phyloP scores from a whole-genome alignment of 1,140 invertebrate genomes.

The Zaprionus camerounensis region DNA sequence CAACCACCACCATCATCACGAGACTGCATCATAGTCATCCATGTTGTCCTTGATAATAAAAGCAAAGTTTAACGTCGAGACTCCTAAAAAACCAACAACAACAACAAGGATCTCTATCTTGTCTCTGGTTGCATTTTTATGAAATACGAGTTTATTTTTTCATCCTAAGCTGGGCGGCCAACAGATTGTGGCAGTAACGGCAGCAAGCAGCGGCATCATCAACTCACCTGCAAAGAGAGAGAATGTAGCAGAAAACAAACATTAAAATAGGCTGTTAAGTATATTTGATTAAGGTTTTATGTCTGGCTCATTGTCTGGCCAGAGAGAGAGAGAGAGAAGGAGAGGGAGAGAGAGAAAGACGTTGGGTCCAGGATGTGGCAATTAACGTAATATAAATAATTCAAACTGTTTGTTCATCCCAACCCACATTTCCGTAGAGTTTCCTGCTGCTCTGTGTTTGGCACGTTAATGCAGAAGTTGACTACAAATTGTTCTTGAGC shows the following conservation, averaged over 20 bases:
- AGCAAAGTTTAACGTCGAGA: constrained; percentile 55
- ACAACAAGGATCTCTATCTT: constrained; percentile 14
- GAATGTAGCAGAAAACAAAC: constrained; percentile 62
- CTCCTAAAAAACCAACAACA: constrained; percentile 24
- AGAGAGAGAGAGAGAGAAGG: background rate
- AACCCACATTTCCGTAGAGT: background rate
- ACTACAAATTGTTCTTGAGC: constrained; percentile 16
- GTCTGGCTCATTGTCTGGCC: constrained; percentile 58
- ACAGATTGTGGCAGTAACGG: constrained; percentile 40
- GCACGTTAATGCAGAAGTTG: constrained; percentile 18
- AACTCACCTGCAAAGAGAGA: constrained; percentile 73
- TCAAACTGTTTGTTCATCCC: constrained; percentile 43
- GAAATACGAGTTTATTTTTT: constrained; percentile 48
- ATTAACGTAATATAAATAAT: constrained; percentile 67
- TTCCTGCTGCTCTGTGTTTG: background rate
- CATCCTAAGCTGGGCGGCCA: constrained; percentile 33
- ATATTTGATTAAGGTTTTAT: constrained; percentile 79
- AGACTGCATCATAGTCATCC: constrained; percentile 21
- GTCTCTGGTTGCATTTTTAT: constrained; percentile 53
- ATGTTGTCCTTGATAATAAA: constrained; percentile 74
- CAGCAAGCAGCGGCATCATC: constrained; percentile 16
- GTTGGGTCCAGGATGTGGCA: constrained; percentile 33
- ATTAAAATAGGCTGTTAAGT: constrained; percentile 67
- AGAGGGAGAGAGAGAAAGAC: background rate
- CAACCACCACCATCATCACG: background rate